Evolutionary conservation across 1,140 invertebrate genomes (phyloP), one percentile per base, ranked within the genome.

Genomic region (Latrodectus geometricus): DNA sequence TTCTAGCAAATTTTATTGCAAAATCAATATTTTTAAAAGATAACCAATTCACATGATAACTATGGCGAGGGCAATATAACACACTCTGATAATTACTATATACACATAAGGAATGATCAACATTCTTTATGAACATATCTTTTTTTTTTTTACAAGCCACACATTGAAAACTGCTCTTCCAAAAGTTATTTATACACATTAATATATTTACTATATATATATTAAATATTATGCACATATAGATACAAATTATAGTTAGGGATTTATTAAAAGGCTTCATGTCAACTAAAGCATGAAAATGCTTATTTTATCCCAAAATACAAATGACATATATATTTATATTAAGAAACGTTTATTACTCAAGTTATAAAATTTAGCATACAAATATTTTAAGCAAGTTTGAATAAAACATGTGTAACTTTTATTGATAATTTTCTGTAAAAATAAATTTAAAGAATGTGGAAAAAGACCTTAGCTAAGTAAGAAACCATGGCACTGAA

Each of bases 1-100:
- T 87, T 80, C 85, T 87, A 87, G 85, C 77, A 87, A 87, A 87
- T 87, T 87, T 87, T 87, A 87, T 87, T 87, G 85, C 85, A 87
- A 87, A 87, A 87, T 75, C 76, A 87, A 87, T 80, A 87, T 87
- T 80, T 87, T 74, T 80, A 87, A 87, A 87, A 79, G 75, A 73
- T 73, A 87, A 79, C 74, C 75, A 72, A 87, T 87, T 68, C 85
- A 87, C 85, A 87, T n/a, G n/a, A n/a, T 78, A 54, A 80, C 69
- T 87, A 87, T 87, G 85, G 85, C 85, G 80, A 87, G 52, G 85
- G 85, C 85, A 87, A 87, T 21, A 87, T 80, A 86, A 78, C 79
- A 75, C 74, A 52, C 80, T 52, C 65, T 79, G 65, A 80, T 86
- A 77, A 74, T 73, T 86, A 70, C 76, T 84, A 86, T 86, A 54